Conservation (phyloP, 2,888 invertebrate genomes). For the Aplocera efformata region DNA sequence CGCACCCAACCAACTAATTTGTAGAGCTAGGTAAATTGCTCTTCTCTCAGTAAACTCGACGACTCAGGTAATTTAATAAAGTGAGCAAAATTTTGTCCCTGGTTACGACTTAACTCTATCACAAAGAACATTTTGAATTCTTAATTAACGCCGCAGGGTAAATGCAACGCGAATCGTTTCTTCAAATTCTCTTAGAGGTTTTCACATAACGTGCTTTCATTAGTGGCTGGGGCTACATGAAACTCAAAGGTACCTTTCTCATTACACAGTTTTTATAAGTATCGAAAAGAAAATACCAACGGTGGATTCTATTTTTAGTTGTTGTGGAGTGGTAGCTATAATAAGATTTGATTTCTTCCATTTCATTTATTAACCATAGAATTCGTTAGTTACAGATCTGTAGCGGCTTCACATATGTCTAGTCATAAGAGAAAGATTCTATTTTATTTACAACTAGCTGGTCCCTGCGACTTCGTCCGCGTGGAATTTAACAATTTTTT, state of each 20-base stretch:
- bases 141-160: constrained; percentile 70
- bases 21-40: constrained; percentile 21
- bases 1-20: constrained; percentile 18
- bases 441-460: too few species aligned
- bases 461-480: too few species aligned
- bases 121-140: constrained; percentile 67
- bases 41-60: constrained; percentile 38
- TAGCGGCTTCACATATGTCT: too few species aligned
- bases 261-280: too few species aligned
- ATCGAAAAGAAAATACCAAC: too few species aligned
- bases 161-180: constrained; percentile 57
- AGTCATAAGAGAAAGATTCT: too few species aligned
- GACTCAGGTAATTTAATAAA: constrained; percentile 46
- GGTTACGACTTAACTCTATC: constrained; percentile 55
- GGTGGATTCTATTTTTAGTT: too few species aligned
- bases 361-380: too few species aligned
- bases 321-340: too few species aligned
- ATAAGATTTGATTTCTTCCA: too few species aligned
- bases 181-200: constrained; percentile 30
- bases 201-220: constrained; percentile 27
- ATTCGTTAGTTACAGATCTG: too few species aligned
- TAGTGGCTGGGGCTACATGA: constrained; percentile 22
- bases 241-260: constrained; percentile 10
- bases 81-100: constrained; percentile 51
- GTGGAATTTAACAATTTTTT: too few species aligned